Conservation (phyloP, 2,888 invertebrate species). For the Drosophila emarginata region DNA sequence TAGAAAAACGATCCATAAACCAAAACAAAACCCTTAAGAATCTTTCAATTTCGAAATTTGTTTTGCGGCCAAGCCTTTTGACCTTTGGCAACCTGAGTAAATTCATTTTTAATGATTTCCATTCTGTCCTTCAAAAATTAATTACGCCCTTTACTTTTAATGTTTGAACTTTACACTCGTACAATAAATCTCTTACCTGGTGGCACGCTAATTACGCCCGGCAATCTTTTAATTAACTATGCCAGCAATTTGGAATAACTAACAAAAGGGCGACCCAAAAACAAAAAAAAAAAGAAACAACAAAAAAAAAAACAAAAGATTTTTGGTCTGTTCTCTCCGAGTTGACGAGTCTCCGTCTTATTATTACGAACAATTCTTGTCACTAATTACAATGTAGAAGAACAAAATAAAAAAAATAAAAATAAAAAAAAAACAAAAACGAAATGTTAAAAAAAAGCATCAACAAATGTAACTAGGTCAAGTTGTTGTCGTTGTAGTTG, state of each 20-base stretch:
- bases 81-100: conserved; percentile 32
- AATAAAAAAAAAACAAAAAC: conserved; percentile 44
- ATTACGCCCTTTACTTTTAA: conserved; percentile 47
- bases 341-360: conserved; percentile 14
- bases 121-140: conserved; percentile 49
- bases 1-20: no score
- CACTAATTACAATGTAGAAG: conserved; percentile 73
- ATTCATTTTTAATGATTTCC: conserved; percentile 43
- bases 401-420: conserved; percentile 55
- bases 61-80: conserved; percentile 26
- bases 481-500: conserved; percentile 53
- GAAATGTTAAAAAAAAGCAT: conserved; percentile 52
- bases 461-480: conserved; percentile 76
- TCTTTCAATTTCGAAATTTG: no score
- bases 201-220: conserved; percentile 60
- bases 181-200: conserved; percentile 25
- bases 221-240: conserved; percentile 76
- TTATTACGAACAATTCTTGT: conserved; percentile 73
- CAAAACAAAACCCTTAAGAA: no score
- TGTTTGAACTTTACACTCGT: conserved; percentile 54
- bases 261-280: conserved; percentile 33
- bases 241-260: conserved; percentile 23
- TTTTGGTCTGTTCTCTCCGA: conserved; percentile 14
- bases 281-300: conserved; percentile 30
- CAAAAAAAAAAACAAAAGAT: conserved; percentile 36